phyloP scores from a whole-genome alignment of 2,113 vertebrate species.

The Neotoma lepida region DNA sequence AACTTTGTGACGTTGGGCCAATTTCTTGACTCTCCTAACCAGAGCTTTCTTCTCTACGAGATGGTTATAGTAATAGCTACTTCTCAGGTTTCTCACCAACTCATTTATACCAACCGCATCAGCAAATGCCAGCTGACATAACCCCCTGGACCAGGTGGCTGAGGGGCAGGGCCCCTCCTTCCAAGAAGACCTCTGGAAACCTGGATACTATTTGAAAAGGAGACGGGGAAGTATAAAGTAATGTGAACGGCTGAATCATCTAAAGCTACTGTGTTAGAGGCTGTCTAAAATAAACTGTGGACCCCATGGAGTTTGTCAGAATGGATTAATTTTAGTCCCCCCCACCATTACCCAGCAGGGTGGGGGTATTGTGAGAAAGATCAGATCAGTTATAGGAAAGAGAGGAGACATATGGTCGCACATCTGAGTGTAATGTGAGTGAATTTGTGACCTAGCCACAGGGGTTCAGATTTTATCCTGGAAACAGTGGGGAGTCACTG shows the following conservation, averaged over 20 bases:
- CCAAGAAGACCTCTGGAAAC: neutral
- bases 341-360: constrained; percentile 63
- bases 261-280: constrained; percentile 48
- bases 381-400: constrained; percentile 65
- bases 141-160: constrained; percentile 7
- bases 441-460: constrained; percentile 67
- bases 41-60: constrained; percentile 17
- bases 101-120: neutral
- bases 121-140: constrained; percentile 43
- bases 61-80: constrained; percentile 23
- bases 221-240: constrained; percentile 47
- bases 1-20: constrained; percentile 45
- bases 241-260: constrained; percentile 56
- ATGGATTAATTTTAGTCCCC: constrained; percentile 74
- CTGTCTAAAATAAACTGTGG: constrained; percentile 67
- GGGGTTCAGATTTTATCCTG: constrained; percentile 69
- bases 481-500: constrained; percentile 65
- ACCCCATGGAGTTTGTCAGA: constrained; percentile 56
- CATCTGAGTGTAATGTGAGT: constrained; percentile 61
- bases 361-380: constrained; percentile 61
- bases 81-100: neutral
- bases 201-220: constrained; percentile 41
- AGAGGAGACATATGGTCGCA: constrained; percentile 45
- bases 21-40: constrained; percentile 30
- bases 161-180: neutral